Conservation (phyloP, 2,888 invertebrate species). For the Cordilura impudica region DNA sequence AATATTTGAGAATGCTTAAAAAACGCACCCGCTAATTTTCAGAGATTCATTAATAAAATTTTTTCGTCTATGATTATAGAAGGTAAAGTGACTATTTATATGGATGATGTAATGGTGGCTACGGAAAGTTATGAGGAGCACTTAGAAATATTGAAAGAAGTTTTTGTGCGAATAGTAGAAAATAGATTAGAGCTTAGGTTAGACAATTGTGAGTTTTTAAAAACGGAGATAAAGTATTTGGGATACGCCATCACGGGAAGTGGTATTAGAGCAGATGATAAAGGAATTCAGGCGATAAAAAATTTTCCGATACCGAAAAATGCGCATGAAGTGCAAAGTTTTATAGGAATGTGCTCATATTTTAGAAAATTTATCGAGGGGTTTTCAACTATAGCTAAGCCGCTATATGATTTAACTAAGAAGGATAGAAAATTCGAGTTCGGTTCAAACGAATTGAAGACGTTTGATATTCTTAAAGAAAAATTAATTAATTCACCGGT, state of each 20-base stretch:
- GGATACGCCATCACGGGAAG: slow-evolving; percentile 25
- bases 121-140: slow-evolving; percentile 32
- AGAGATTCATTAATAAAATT: slow-evolving; percentile 41
- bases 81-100: slow-evolving; percentile 46
- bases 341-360: slow-evolving; percentile 51
- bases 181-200: slow-evolving; percentile 17
- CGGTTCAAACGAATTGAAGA: no score
- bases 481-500: no score
- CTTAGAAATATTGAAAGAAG: slow-evolving; percentile 29
- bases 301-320: slow-evolving; percentile 19
- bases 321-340: slow-evolving; percentile 26
- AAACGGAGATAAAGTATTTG: slow-evolving; percentile 31
- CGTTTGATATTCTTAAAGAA: no score
- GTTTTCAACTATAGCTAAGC: slow-evolving; percentile 50
- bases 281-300: slow-evolving; percentile 7
- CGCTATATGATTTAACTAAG: slow-evolving; percentile 31
- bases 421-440: no score
- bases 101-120: slow-evolving; percentile 57
- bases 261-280: slow-evolving; percentile 46
- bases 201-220: slow-evolving; percentile 46
- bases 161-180: slow-evolving; percentile 23
- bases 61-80: slow-evolving; percentile 32
- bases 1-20: slow-evolving; percentile 55
- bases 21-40: slow-evolving; percentile 53
- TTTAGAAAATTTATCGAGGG: slow-evolving; percentile 50